phyloP scores from a whole-genome alignment of 2,888 invertebrate genomes.

The Megalurothrips usitatus region DNA sequence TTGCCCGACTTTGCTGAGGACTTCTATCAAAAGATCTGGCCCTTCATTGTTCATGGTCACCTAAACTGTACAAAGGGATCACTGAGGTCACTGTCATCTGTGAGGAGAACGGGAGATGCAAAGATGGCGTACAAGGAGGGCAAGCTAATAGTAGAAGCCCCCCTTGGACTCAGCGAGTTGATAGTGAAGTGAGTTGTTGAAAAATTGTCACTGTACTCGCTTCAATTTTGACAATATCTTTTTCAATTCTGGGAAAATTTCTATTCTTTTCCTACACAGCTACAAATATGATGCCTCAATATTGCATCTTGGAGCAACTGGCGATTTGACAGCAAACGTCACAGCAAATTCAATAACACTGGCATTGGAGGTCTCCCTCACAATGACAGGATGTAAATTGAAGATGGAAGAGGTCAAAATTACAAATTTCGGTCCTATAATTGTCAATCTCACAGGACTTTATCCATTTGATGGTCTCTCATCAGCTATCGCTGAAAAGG shows the following conservation, averaged over 20 bases:
- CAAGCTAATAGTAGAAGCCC: neutral
- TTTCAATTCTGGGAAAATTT: neutral
- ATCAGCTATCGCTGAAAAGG: conserved; percentile 11
- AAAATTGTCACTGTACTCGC: neutral
- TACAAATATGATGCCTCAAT: conserved; percentile 12
- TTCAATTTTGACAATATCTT: neutral
- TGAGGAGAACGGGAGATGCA: neutral
- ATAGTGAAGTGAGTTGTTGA: neutral
- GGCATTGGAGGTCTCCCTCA: neutral
- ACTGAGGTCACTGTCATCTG: neutral
- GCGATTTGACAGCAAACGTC: neutral
- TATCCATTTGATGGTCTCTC: neutral
- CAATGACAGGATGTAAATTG: neutral
- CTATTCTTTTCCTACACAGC: neutral
- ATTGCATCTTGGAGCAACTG: neutral
- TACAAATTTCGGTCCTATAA: neutral
- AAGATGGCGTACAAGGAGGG: neutral
- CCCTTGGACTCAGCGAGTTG: neutral
- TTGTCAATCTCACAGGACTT: conserved; percentile 2
- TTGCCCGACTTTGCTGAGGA: neutral
- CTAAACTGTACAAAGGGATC: neutral
- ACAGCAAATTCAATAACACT: conserved; percentile 15
- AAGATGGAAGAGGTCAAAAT: neutral
- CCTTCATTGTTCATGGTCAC: neutral
- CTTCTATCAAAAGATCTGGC: conserved; percentile 4